Conservation (phyloP, 2,797 vertebrate species). For the Heliangelus exortis region DNA sequence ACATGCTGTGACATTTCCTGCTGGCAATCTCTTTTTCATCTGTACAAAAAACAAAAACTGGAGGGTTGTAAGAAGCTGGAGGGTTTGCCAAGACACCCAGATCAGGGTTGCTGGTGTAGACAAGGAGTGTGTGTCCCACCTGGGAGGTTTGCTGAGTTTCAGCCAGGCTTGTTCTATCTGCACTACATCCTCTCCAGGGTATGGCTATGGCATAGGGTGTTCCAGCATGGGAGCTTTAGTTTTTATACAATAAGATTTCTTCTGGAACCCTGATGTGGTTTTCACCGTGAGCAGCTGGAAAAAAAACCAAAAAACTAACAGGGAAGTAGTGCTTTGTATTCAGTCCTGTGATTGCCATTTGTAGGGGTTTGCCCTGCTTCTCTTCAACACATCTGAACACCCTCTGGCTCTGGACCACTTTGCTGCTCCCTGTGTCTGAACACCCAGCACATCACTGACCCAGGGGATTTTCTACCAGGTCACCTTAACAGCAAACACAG, state of each 20-base stretch:
- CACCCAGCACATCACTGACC: background rate
- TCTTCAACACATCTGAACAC: background rate
- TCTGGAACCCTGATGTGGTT: background rate
- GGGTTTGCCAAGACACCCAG: constrained; percentile 37
- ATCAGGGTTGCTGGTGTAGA: constrained; percentile 25
- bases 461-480: background rate
- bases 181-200: background rate
- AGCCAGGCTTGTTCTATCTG: background rate
- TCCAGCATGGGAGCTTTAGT: background rate
- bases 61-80: constrained; percentile 12
- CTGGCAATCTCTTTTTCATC: constrained; percentile 33
- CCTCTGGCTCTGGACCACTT: background rate
- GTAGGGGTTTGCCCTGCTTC: background rate
- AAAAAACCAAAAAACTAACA: background rate
- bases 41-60: background rate
- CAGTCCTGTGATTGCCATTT: background rate
- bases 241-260: background rate
- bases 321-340: background rate
- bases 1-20: background rate
- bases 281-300: background rate
- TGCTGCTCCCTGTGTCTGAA: background rate
- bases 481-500: background rate
- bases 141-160: background rate
- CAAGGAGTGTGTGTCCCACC: background rate
- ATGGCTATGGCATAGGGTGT: background rate